phyloP scores from a whole-genome alignment of 2,113 vertebrate genomes.

The Notarius lentiginosus region DNA sequence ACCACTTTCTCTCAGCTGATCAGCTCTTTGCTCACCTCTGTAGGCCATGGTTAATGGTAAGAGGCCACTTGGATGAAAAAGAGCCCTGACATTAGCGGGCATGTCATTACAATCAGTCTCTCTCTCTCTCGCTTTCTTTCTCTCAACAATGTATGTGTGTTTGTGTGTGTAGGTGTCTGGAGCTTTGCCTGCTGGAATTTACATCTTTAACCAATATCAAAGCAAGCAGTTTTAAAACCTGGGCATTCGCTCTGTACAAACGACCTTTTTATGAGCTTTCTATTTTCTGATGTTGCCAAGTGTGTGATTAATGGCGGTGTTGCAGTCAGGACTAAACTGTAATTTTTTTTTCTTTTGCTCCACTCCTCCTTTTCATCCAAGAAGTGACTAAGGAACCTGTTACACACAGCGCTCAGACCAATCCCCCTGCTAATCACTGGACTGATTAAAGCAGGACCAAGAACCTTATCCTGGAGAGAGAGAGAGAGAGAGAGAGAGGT shows the following conservation, averaged over 20 bases:
- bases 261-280: not conserved
- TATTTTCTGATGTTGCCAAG: not conserved
- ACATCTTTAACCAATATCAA: not conserved
- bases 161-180: not conserved
- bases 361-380: not conserved
- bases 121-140: not conserved
- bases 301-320: not conserved
- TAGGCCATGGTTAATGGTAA: conserved; percentile 22
- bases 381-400: not conserved
- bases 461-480: conserved; percentile 22
- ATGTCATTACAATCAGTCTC: conserved; percentile 22
- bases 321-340: not conserved
- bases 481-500: no score
- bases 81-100: conserved; percentile 34
- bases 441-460: conserved; percentile 31
- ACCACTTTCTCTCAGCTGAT: conserved; percentile 13
- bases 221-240: not conserved
- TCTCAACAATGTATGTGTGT: not conserved
- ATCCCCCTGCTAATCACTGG: conserved; percentile 28
- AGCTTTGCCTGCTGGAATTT: not conserved
- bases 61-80: conserved; percentile 28
- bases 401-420: not conserved
- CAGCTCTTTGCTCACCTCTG: not conserved
- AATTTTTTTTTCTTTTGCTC: not conserved
- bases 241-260: no score